phyloP scores from a whole-genome alignment of 2,113 vertebrate genomes.

The Thermophis baileyi region DNA sequence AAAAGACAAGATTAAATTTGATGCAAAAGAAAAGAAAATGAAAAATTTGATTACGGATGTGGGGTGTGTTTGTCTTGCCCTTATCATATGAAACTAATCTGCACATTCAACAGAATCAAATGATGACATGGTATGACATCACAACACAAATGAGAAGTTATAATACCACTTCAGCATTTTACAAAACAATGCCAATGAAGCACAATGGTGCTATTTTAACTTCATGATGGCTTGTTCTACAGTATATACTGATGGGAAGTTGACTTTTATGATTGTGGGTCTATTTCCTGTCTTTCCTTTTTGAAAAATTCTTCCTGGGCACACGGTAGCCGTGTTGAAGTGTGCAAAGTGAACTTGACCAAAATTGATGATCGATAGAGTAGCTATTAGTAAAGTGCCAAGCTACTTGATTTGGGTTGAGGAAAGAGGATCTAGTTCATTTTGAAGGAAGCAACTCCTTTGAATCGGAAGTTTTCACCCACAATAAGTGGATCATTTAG shows the following conservation, averaged over 20 bases:
- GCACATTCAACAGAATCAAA: not conserved
- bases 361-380: not conserved
- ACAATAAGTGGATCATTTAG: not conserved
- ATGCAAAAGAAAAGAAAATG: too few relatives aligned
- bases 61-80: not conserved
- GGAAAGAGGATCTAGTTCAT: not conserved
- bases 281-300: not conserved
- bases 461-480: too few relatives aligned
- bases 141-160: not conserved
- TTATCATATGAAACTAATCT: not conserved
- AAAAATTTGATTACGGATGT: not conserved
- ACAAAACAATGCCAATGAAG: not conserved
- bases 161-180: not conserved
- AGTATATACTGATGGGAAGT: not conserved
- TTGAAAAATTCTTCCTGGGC: not conserved
- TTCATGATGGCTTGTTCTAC: too few relatives aligned
- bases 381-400: not conserved
- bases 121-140: not conserved
- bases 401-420: not conserved
- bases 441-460: too few relatives aligned
- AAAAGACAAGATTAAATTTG: too few relatives aligned
- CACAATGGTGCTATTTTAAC: too few relatives aligned
- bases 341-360: not conserved
- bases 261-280: not conserved
- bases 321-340: not conserved